Base-by-base conservation (phyloP, 1,140 invertebrate genomes). In the Magallana ariakensis region DNA sequence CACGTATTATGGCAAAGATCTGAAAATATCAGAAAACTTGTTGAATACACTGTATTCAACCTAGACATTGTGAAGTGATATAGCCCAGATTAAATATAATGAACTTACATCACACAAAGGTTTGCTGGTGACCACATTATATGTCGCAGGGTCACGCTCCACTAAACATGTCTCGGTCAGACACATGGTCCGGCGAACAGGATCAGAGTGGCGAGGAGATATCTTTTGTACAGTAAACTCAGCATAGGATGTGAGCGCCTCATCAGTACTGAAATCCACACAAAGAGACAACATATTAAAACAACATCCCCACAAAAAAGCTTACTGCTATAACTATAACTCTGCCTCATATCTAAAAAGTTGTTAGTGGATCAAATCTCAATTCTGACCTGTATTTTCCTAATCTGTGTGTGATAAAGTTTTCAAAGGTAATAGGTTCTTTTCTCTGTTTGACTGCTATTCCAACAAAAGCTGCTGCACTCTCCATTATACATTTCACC, bases 131-230 rank as follows among this genome's bases (percentile, higher is more conserved):
- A 96, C 97, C 88, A 98, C 97, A 91, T 97, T 97, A 94, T 99
- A 99, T 0, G 98, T 99, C 92, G 97, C 97, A 33, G 98, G 98
- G 95, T 99, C 99, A 91, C 99, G 96, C 95, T 99, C 99, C 55
- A 99, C 94, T 22, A 99, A 95, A 95, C 98, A 99, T 0, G 97
- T 97, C 94, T 99, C 99, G 0, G 98, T 98, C 0, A 99, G 95
- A 93, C 98, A 99, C n/a, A 99, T 95, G 2, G 97, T 97, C 87
- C 98, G 96, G 89, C 97, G 95, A 55, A 98, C 96, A 6, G 94
- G 93, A 86, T 94, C 93, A 15, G 87, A n/a, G 80, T 93, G 92
- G 13, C 94, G 87, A 1, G 89, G 91, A 7, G 92, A 92, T 16
- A 93, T 90, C 90, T 95, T 95, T 91, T 94, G 93, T 22, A 94